Conservation (phyloP, 2,113 vertebrate genomes). For the Scomber colias region DNA sequence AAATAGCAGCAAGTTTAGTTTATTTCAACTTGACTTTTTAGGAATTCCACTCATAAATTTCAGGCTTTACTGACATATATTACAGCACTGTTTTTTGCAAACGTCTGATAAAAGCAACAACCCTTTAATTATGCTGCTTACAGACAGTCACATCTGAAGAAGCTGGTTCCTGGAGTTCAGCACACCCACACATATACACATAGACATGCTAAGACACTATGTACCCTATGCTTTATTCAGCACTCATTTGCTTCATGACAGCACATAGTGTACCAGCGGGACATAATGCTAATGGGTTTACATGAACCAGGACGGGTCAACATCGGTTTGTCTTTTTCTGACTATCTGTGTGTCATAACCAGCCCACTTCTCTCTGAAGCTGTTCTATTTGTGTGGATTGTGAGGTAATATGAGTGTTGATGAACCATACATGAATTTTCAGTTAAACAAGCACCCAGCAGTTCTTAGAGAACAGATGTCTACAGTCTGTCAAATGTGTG, state of each 20-base stretch:
- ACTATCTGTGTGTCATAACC: not conserved
- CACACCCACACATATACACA: not conserved
- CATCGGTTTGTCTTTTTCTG: not conserved
- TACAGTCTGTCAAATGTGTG: conserved; percentile 25
- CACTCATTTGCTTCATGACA: conserved; percentile 38
- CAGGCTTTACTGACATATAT: not conserved
- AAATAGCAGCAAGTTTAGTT: conserved; percentile 7
- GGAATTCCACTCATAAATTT: not conserved
- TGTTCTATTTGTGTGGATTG: not conserved
- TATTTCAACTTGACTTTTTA: not conserved
- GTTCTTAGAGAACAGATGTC: conserved; percentile 52
- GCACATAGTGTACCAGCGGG: conserved; percentile 24
- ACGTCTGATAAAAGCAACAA: conserved; percentile 5
- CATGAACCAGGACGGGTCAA: not conserved
- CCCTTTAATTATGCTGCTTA: conserved; percentile 6
- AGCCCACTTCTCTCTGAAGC: not conserved
- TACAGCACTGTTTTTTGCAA: not conserved
- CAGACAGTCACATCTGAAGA: not conserved
- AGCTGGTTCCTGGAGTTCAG: conserved; percentile 1
- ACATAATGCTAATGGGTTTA: not conserved
- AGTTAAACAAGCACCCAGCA: conserved; percentile 14
- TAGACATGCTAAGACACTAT: conserved; percentile 25
- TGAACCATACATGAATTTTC: conserved; percentile 29
- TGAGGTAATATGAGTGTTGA: not conserved
- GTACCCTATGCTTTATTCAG: conserved; percentile 38